Conservation (phyloP, 2,113 vertebrate genomes). For the Phrynocephalus versicolor region DNA sequence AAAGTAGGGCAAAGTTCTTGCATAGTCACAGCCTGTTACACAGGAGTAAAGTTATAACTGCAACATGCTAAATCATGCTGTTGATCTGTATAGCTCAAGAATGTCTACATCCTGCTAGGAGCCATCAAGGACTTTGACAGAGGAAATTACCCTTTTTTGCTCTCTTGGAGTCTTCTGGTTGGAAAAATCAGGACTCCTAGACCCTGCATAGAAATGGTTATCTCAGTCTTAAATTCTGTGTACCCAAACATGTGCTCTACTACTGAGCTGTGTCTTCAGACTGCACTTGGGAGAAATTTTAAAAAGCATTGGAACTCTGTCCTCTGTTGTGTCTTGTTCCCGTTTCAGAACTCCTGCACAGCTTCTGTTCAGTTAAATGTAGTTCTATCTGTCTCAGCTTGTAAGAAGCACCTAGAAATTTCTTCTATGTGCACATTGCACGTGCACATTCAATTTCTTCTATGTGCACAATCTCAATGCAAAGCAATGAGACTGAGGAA, state of each 20-base stretch:
- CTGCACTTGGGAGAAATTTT: not conserved
- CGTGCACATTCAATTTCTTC: not conserved
- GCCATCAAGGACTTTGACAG: too few relatives aligned
- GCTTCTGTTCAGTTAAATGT: not conserved
- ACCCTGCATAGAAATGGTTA: too few relatives aligned
- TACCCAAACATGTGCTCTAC: not conserved
- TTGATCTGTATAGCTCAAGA: not conserved
- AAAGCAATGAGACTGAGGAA: not conserved
- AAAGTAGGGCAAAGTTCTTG: not conserved
- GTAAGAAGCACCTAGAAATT: not conserved
- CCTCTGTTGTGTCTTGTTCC: not conserved
- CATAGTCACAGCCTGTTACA: not conserved
- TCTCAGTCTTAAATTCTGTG: not conserved
- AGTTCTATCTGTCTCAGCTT: not conserved
- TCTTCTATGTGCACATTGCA: not conserved
- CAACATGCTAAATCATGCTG: not conserved
- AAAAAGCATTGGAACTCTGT: too few relatives aligned
- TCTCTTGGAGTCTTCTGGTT: not conserved
- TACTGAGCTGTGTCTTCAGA: not conserved
- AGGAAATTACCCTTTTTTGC: too few relatives aligned
- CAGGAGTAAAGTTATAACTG: too few relatives aligned
- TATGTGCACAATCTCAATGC: not conserved
- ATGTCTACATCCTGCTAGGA: not conserved
- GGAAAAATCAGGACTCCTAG: not conserved
- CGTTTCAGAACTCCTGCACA: not conserved